These are phyloP conservation scores for Ethmia dodecea DNA, from an alignment of 2,888 invertebrate species.

Conservation along the genomic window DNA sequence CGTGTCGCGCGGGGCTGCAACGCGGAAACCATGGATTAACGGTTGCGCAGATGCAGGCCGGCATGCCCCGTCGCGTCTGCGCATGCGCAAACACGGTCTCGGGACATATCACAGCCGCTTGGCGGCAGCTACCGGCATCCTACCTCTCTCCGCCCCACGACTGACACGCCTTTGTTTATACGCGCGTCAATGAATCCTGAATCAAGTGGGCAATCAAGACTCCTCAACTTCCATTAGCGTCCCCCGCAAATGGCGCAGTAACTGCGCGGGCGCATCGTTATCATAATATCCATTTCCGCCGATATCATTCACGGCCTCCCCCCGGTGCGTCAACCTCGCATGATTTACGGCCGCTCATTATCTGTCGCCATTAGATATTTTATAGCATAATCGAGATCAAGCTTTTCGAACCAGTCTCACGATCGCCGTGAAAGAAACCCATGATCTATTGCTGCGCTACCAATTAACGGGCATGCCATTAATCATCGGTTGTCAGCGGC, in stretches of 20 bases:
- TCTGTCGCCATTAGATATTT: slow-evolving; percentile 38
- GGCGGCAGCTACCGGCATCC: slow-evolving; percentile 11
- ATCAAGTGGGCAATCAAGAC: slow-evolving; percentile 25
- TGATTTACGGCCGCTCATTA: slow-evolving; percentile 49
- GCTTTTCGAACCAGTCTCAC: slow-evolving; percentile 20
- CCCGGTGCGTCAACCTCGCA: slow-evolving; percentile 32
- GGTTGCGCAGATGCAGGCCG: slow-evolving; percentile 26
- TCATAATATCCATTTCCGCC: slow-evolving; percentile 55
- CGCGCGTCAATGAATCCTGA: slow-evolving; percentile 16
- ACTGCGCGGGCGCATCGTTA: slow-evolving; percentile 38
- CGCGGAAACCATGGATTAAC: slow-evolving; percentile 33
- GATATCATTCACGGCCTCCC: slow-evolving; percentile 35
- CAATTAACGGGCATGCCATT: slow-evolving; percentile 39
- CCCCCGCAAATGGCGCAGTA: slow-evolving; percentile 20
- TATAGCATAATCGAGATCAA: slow-evolving; percentile 34
- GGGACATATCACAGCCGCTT: slow-evolving; percentile 9
- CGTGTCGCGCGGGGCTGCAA: slow-evolving; percentile 33
- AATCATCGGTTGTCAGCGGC: slow-evolving; percentile 36
- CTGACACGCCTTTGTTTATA: slow-evolving; percentile 27
- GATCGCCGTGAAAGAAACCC: slow-evolving; percentile 27
- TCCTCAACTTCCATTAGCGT: slow-evolving; percentile 14
- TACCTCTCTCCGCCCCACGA: slow-evolving; percentile 6
- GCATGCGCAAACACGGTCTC: slow-evolving; percentile 7
- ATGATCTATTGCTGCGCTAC: slow-evolving; percentile 33
- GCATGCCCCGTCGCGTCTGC: slow-evolving; percentile 3